phyloP scores from a whole-genome alignment of 1,140 invertebrate species.

The Drosophila tsacasi region DNA sequence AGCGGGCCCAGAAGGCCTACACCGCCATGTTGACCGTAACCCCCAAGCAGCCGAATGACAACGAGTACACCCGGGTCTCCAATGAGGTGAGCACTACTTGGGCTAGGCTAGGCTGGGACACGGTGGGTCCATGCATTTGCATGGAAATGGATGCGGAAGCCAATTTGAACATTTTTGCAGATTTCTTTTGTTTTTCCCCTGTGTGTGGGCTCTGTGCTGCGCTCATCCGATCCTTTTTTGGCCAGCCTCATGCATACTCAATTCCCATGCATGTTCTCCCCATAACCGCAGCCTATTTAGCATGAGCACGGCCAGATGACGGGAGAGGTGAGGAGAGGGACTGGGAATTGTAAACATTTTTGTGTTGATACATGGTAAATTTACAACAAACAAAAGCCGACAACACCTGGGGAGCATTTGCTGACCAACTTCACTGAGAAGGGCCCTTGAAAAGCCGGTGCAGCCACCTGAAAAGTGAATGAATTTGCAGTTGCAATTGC shows the following conservation, averaged over 20 bases:
- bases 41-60: slow-evolving; percentile 91
- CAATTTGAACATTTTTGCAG: slow-evolving; percentile 39
- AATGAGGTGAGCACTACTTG: slow-evolving; percentile 86
- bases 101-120: background rate
- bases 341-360: slow-evolving; percentile 50
- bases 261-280: slow-evolving; percentile 43
- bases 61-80: slow-evolving; percentile 92
- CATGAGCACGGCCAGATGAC: slow-evolving; percentile 12
- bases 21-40: slow-evolving; percentile 96
- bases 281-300: slow-evolving; percentile 37
- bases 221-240: slow-evolving; percentile 10
- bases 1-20: slow-evolving; percentile 94
- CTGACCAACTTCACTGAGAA: slow-evolving; percentile 23
- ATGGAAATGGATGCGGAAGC: slow-evolving; percentile 54
- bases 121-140: slow-evolving; percentile 44
- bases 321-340: background rate
- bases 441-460: slow-evolving; percentile 13
- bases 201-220: slow-evolving; percentile 3
- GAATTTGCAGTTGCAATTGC: slow-evolving; percentile 32
- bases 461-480: slow-evolving; percentile 23
- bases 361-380: slow-evolving; percentile 39
- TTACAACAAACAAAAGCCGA: slow-evolving; percentile 32
- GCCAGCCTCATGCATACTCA: slow-evolving; percentile 62
- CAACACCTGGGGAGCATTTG: slow-evolving; percentile 28
- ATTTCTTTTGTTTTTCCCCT: slow-evolving; percentile 25